Evolutionary conservation across 2,888 invertebrate genomes (phyloP).

Genomic region (Dryobotodes eremita): DNA sequence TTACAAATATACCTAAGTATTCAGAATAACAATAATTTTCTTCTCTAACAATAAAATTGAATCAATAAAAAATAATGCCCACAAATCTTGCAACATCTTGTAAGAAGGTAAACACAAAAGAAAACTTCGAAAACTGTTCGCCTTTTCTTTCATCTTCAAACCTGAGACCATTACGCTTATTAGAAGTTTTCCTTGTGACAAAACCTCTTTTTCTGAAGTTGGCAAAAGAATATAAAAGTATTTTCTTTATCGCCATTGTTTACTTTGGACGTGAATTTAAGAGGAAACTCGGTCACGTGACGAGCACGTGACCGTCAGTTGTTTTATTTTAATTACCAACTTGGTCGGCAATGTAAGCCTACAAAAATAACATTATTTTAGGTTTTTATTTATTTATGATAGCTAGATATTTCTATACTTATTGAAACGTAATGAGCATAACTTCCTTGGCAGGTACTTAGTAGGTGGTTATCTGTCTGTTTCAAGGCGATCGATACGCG

Average conservation of each 20-base stretch:
- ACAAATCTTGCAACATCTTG: constrained; percentile 19
- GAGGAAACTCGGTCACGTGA: neutral
- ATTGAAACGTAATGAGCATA: no score
- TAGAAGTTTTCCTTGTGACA: neutral
- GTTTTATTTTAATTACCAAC: no score
- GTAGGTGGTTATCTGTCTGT: no score
- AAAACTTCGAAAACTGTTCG: neutral
- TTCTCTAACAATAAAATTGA: neutral
- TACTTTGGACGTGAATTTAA: neutral
- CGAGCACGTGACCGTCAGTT: no score
- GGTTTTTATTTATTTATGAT: no score
- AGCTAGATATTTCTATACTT: no score
- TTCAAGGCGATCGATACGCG: no score
- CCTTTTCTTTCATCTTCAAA: constrained; percentile 2
- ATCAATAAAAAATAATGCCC: neutral
- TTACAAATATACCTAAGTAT: neutral
- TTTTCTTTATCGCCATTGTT: neutral
- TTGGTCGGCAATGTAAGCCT: no score
- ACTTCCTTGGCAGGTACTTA: no score
- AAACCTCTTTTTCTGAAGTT: neutral
- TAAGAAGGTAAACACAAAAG: neutral
- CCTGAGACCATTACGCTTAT: neutral
- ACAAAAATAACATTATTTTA: no score
- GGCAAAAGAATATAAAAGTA: neutral
- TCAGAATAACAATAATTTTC: neutral